A percentile compares a stretch with the other conserved stretches of the same genome.
Evolutionary conservation across 2,888 invertebrate genomes (phyloP).

Genomic region (Iphiclides podalirius): DNA sequence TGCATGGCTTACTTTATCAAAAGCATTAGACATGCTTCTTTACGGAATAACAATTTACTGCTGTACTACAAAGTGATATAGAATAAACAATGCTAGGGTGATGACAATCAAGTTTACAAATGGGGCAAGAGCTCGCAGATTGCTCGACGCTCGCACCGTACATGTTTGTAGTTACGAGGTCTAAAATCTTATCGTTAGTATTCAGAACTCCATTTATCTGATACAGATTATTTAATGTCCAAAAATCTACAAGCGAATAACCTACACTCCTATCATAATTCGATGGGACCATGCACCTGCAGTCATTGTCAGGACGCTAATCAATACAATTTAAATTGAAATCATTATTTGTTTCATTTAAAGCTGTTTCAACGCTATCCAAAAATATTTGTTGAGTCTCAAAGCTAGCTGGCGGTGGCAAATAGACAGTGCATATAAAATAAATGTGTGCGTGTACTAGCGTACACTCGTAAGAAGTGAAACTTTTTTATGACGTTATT

Average conservation of each 20-base stretch:
- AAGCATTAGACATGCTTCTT: neutral
- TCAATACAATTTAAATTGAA: slow-evolving; percentile 24
- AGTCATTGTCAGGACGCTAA: slow-evolving; percentile 7
- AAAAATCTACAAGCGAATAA: slow-evolving; percentile 25
- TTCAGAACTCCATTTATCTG: slow-evolving; percentile 20
- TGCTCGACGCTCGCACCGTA: slow-evolving; percentile 5
- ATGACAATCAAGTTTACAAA: slow-evolving; percentile 26
- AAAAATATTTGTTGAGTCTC: slow-evolving; percentile 11
- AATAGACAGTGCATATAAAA: slow-evolving; percentile 24
- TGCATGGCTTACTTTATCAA: no score
- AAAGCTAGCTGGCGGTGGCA: slow-evolving; percentile 23
- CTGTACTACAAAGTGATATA: slow-evolving; percentile 14
- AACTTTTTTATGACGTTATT: no score
- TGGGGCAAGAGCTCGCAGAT: neutral
- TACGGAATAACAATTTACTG: neutral
- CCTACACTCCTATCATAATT: slow-evolving; percentile 22
- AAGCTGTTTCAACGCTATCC: slow-evolving; percentile 7
- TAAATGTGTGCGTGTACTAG: no score
- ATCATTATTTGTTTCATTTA: slow-evolving; percentile 20
- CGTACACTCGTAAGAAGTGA: no score
- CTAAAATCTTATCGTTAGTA: neutral
- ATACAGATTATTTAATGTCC: slow-evolving; percentile 18
- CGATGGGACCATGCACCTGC: slow-evolving; percentile 10
- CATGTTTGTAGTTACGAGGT: no score
- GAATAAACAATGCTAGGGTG: no score